Base-by-base conservation (phyloP, 2,888 invertebrate genomes). In the Orgyia antiqua region DNA sequence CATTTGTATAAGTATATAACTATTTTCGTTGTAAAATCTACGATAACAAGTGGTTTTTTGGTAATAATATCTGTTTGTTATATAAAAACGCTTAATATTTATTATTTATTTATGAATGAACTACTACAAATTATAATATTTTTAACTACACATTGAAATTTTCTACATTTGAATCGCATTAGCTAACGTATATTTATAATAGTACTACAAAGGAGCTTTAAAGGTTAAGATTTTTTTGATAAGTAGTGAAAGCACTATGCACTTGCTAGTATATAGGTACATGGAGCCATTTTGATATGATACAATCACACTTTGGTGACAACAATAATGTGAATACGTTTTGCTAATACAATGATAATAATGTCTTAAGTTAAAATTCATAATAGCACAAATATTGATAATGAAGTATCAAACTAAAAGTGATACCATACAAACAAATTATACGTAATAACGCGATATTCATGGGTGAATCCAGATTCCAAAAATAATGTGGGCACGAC, bases 1-100 rank as follows among this genome's bases (percentile, higher is more conserved):
- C 53, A 52, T 52, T 60, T 59, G 55, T 70, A 71, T 59, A 50
- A 51, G 62, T 69, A 57, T 60, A 70, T 69, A 69, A 54, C 65
- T 73, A 72, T 66, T 70, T 82, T 82, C 80, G 80, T 82, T 82
- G 80, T 80, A 80, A 77, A 78, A 77, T 75, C 75, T 77, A 77
- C 73, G 46, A 63, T 76, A 76, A 80, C 77, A 74, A 75, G 64
- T 72, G 65, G 10, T 58, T 53, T 40, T 58, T 66, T 37, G 50
- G 56, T 51, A 61, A 55, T 48, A 56, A 42, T 50, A 44, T 40
- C 43, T 49, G 49, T 52, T 46, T 48, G 53, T 54, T 50, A 57
- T 46, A 55, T 59, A 61, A 54, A 52, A 52, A 52, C 53, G 42
- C 50, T 52, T 53, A 50, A 36, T 52, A 50, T 41, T 37, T 47